These are phyloP conservation scores for Pristionchus pacificus DNA, from an alignment of 1,140 invertebrate species.

Conservation along the genomic window DNA sequence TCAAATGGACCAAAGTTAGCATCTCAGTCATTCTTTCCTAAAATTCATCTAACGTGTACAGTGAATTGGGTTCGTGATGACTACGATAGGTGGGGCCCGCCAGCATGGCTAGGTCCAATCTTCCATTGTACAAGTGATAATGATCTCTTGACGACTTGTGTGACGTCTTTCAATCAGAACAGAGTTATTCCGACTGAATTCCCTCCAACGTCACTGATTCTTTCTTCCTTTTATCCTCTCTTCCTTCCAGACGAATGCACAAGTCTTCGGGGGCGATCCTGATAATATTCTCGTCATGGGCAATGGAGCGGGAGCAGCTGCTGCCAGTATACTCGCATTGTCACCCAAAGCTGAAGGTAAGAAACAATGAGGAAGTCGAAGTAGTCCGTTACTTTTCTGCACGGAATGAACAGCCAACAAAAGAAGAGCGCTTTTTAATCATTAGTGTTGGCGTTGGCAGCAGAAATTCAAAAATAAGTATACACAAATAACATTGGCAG, in stretches of 20 bases:
- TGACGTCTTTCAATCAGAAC: conserved; percentile 80
- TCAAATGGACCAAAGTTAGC: conserved; percentile 75
- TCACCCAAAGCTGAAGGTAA: conserved; percentile 85
- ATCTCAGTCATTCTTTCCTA: conserved; percentile 83
- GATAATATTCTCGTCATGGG: conserved; percentile 88
- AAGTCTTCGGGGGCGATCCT: conserved; percentile 83
- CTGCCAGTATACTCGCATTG: conserved; percentile 86
- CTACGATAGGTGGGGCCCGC: too few relatives aligned
- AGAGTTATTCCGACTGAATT: too few relatives aligned
- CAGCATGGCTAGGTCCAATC: too few relatives aligned
- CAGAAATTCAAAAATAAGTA: neutral
- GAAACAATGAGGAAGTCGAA: neutral
- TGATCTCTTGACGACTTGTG: too few relatives aligned
- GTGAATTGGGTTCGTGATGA: too few relatives aligned
- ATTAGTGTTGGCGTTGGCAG: neutral
- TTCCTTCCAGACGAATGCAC: conserved; percentile 68
- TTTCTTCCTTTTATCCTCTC: conserved; percentile 11
- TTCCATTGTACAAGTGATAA: too few relatives aligned
- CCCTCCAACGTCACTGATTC: conserved; percentile 36
- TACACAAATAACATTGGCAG: conserved; percentile 8
- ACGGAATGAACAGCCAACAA: too few relatives aligned
- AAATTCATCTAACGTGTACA: too few relatives aligned
- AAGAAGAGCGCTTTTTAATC: conserved; percentile 5
- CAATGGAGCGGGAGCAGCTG: conserved; percentile 87
- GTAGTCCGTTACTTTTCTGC: neutral